Evolutionary conservation across 2,797 vertebrate genomes (phyloP), one percentile per base, ranked within the genome.

Genomic region (Miichthys miiuy): DNA sequence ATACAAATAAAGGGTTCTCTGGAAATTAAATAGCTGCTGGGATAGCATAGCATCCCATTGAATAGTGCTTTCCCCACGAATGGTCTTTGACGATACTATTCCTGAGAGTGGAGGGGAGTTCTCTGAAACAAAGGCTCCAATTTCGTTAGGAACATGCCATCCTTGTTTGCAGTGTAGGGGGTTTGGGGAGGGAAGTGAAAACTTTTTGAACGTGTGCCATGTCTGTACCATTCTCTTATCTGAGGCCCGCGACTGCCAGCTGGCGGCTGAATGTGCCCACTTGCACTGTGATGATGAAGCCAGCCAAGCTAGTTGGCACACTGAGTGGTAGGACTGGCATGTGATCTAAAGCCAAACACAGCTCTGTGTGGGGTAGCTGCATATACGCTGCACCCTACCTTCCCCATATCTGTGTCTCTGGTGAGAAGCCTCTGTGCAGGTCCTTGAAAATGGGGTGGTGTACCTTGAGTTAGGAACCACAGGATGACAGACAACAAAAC

Each of bases 191-290:
- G 94, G 94, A 96, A 94, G 92, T 88, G 92, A 95, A 95, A 96
- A 96, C 94, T 96, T 96, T 96, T 96, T 96, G 95, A 96, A 96
- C 88, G 94, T 91, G 94, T 96, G 95, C 95, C 96, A 96, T 94
- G 93, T 95, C 95, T 94, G 94, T 93, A 92, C 93, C 93, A 94
- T 95, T 95, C 95, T 95, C 93, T 95, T 94, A 95, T 96, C 94
- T 92, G 93, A 96, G 95, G 95, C 92, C 94, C 95, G 84, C 95
- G 94, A 96, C 93, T 96, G 96, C 96, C 96, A 96, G 96, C 96
- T 96, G 96, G 95, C 94, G 95, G 96, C 91, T 94, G 93, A 94
- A 92, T 94, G 90, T 95, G 92, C 95, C 95, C 93, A 94, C 91
- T 93, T 94, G 91, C 93, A 94, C 91, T 91, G 90, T 92, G 92